phyloP scores from a whole-genome alignment of 35 echinoderm and acorn worm genomes.

The Stichopus chloronotus region DNA sequence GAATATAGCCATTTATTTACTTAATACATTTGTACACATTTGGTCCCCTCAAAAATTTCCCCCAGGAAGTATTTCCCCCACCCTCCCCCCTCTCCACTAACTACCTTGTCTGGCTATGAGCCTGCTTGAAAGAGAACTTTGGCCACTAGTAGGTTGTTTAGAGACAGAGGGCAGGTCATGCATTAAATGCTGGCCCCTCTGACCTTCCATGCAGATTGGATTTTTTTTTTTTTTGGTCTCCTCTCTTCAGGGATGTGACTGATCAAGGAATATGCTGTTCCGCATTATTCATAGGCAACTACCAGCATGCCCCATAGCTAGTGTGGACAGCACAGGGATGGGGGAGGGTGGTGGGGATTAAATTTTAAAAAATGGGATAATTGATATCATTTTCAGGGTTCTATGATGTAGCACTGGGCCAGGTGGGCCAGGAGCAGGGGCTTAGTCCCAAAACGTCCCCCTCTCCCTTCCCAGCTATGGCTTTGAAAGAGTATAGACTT shows the following conservation, averaged over 20 bases:
- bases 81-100: too few species aligned
- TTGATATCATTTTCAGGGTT: neutral
- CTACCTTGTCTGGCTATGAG: too few species aligned
- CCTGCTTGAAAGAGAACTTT: too few species aligned
- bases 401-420: neutral
- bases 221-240: neutral
- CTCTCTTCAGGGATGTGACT: neutral
- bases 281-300: neutral
- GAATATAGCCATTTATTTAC: too few species aligned
- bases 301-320: neutral
- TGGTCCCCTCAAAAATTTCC: too few species aligned
- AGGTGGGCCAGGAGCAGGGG: neutral
- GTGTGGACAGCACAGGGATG: neutral
- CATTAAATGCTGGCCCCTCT: too few species aligned
- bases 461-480: neutral
- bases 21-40: too few species aligned
- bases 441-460: neutral
- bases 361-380: neutral
- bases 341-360: neutral
- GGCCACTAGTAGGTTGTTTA: too few species aligned
- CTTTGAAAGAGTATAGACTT: too few species aligned
- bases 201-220: neutral
- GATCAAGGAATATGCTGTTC: neutral
- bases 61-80: too few species aligned
- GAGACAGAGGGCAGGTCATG: too few species aligned